Evolutionary conservation across 2,113 vertebrate species (phyloP).

Genomic region (Osmerus mordax): DNA sequence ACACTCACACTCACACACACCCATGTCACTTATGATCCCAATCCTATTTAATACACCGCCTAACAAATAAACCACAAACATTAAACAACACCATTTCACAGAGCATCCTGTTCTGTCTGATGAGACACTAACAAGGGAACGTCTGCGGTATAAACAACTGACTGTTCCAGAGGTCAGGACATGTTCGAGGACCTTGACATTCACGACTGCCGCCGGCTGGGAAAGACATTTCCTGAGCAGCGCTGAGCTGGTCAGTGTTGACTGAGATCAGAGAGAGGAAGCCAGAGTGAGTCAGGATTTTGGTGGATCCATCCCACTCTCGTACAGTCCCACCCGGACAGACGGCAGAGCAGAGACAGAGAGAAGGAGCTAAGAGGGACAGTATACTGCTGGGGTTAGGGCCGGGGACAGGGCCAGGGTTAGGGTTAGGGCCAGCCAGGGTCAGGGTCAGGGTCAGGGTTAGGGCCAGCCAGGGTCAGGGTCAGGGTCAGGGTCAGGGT

Average conservation of each 20-base stretch:
- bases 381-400: too few species aligned
- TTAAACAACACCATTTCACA: background rate
- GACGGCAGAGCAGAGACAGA: background rate
- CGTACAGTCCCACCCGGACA: conserved; percentile 20
- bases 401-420: too few species aligned
- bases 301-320: conserved; percentile 33
- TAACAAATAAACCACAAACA: conserved; percentile 6
- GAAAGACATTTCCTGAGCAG: conserved; percentile 28
- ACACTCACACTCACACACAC: conserved; percentile 5
- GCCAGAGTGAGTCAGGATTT: background rate
- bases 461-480: too few species aligned
- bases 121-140: background rate
- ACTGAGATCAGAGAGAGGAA: background rate
- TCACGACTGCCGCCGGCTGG: conserved; percentile 8
- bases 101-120: background rate
- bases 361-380: too few species aligned
- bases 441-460: too few species aligned
- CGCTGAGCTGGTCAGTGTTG: conserved; percentile 39
- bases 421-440: too few species aligned
- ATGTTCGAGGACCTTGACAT: conserved; percentile 29
- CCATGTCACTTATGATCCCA: background rate
- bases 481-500: too few species aligned
- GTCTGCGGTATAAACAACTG: background rate
- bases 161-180: background rate
- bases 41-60: conserved; percentile 8